These are phyloP conservation scores for Podarcis raffonei DNA, from an alignment of 2,113 vertebrate species.

Conservation along the genomic window DNA sequence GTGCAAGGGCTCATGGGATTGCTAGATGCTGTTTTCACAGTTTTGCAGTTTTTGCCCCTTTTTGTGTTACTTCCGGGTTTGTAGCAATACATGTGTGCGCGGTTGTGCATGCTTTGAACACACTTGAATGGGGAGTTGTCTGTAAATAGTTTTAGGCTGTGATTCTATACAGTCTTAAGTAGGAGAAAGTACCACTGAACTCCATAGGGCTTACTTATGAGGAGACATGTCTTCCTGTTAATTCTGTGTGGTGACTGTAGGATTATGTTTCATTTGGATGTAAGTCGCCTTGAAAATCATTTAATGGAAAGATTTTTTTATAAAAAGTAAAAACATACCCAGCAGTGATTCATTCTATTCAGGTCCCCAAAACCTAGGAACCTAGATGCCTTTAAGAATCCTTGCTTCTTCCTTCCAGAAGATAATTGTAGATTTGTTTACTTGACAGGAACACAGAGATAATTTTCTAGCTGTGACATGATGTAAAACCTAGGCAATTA, in stretches of 20 bases:
- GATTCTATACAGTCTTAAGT: background rate
- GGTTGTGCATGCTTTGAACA: too few species aligned
- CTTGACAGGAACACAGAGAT: conserved; percentile 24
- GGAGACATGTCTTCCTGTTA: background rate
- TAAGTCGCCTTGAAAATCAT: background rate
- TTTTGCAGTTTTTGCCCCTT: too few species aligned
- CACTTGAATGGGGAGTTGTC: too few species aligned
- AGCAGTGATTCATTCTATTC: background rate
- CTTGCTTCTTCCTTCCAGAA: background rate
- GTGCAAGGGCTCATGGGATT: too few species aligned
- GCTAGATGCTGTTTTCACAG: too few species aligned
- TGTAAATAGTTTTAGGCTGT: background rate
- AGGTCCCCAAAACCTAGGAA: background rate
- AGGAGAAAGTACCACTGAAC: too few species aligned
- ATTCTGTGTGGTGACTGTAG: background rate
- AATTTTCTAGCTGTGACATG: conserved; percentile 39
- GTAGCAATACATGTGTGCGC: too few species aligned
- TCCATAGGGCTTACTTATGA: background rate
- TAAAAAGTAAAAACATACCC: background rate
- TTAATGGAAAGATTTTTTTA: background rate
- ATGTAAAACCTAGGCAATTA: conserved; percentile 33
- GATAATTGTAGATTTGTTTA: conserved; percentile 10
- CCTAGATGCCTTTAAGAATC: background rate
- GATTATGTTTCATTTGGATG: background rate
- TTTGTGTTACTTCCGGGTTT: too few species aligned